Evolutionary conservation across 2,888 invertebrate species (phyloP), one percentile per base, ranked within the genome.

Genomic region (Lochmaea capreae): DNA sequence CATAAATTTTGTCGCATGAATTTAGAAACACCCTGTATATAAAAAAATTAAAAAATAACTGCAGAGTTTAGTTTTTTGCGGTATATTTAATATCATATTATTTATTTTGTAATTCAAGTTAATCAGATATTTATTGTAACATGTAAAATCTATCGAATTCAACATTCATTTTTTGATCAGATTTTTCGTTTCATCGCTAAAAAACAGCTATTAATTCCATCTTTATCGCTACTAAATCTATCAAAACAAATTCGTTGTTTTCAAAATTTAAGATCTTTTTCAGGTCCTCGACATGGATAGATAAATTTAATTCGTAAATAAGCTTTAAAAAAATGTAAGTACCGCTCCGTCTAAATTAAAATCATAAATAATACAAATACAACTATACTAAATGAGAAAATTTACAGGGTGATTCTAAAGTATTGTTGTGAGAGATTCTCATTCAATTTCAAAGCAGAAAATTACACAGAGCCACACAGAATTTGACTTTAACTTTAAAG

Each of bases 221-320:
- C 57, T 57, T 57, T 58, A 58, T 16, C 61, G 33, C 57, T 61
- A 67, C 73, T 68, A 70, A 73, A 73, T 39, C 33, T 43, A 75
- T 75, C 75, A 75, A 69, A 46, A 46, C 68, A 46, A 58, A 42
- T 69, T 62, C 75, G n/a, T 57, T 11, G 39, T 63, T 61, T 72
- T 75, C 61, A 75, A 66, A 62, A 57, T 61, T n/a, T 66, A 49
- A 75, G 75, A 66, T 72, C 59, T 69, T 69, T 73, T 75, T 72
- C 72, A 75, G 75, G 72, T 72, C 75, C 75, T 59, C 57, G 58
- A 66, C 66, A 59, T 9, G 26, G 65, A 65, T 65, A 57, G 59
- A 46, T 73, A 52, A 46, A 67, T 33, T 58, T 65, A 68, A 58
- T 65, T 43, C 62, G 49, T 62, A 62, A 66, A 43, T 57, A 67